These are phyloP conservation scores for Columbina picui DNA, from an alignment of 2,113 vertebrate species.

Conservation along the genomic window DNA sequence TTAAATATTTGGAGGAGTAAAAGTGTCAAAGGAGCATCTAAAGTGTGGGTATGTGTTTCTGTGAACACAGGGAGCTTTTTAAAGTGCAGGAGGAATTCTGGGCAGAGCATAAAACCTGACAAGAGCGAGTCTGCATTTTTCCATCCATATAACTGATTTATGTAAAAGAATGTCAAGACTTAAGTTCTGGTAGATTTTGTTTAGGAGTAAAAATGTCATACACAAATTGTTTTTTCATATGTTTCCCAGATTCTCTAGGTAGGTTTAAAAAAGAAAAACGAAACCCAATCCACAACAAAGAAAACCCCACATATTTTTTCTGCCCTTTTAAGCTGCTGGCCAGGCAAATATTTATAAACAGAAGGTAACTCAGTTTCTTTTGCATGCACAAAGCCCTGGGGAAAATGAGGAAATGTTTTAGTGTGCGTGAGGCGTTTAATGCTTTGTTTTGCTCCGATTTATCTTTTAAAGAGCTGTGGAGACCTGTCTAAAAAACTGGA, in stretches of 20 bases:
- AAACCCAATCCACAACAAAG: not conserved
- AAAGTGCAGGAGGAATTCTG: not conserved
- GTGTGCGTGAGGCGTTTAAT: not conserved
- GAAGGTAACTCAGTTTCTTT: conserved; percentile 10
- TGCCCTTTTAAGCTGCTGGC: not conserved
- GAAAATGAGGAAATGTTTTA: conserved; percentile 13
- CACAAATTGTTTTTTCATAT: not conserved
- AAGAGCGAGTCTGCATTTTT: not conserved
- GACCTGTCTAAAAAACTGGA: conserved; percentile 3
- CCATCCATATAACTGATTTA: not conserved
- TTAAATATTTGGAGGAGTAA: not conserved
- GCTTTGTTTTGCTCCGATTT: conserved; percentile 27
- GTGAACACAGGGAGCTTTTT: not conserved
- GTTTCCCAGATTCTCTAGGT: not conserved
- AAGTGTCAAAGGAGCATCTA: not conserved
- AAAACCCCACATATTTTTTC: not conserved
- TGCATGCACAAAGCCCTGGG: not conserved
- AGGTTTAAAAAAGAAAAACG: not conserved
- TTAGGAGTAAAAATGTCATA: not conserved
- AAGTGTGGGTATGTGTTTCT: not conserved
- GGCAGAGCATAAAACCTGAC: not conserved
- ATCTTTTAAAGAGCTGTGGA: conserved; percentile 16
- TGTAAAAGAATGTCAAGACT: not conserved
- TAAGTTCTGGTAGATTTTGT: not conserved
- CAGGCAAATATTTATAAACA: conserved; percentile 30